Evolutionary conservation across 2,113 vertebrate genomes (phyloP).

Genomic region (Camelus dromedarius): DNA sequence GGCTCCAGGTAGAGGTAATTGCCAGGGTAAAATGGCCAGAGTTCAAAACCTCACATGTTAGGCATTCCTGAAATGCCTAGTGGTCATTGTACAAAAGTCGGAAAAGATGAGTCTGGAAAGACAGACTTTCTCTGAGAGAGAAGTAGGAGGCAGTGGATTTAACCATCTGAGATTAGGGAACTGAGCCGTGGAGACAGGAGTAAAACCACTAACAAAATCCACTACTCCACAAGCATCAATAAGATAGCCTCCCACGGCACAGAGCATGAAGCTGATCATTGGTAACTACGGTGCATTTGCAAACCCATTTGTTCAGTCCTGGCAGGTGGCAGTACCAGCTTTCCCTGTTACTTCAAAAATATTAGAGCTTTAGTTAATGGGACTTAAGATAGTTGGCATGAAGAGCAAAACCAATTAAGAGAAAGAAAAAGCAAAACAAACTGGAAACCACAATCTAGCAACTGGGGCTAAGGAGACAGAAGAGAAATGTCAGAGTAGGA

Average conservation of each 20-base stretch:
- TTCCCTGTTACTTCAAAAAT: neutral
- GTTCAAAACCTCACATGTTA: neutral
- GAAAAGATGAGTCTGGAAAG: neutral
- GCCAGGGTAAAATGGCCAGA: neutral
- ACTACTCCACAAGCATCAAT: neutral
- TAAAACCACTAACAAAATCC: neutral
- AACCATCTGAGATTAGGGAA: neutral
- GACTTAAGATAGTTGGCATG: neutral
- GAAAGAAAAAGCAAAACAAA: constrained; percentile 54
- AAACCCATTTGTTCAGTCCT: neutral
- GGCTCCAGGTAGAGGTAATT: neutral
- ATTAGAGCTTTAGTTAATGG: constrained; percentile 22
- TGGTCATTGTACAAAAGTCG: neutral
- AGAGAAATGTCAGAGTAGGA: constrained; percentile 51
- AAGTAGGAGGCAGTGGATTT: neutral
- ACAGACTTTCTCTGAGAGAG: neutral
- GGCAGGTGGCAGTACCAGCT: neutral
- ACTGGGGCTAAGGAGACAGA: constrained; percentile 1
- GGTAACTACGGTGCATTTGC: neutral
- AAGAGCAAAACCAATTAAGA: constrained; percentile 31
- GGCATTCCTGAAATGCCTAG: neutral
- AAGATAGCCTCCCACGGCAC: neutral
- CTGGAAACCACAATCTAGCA: constrained; percentile 44
- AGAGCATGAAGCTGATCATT: neutral
- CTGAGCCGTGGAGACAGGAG: no score